These are phyloP conservation scores for Alaudala cheleensis DNA, from an alignment of 2,113 vertebrate species.

Conservation along the genomic window DNA sequence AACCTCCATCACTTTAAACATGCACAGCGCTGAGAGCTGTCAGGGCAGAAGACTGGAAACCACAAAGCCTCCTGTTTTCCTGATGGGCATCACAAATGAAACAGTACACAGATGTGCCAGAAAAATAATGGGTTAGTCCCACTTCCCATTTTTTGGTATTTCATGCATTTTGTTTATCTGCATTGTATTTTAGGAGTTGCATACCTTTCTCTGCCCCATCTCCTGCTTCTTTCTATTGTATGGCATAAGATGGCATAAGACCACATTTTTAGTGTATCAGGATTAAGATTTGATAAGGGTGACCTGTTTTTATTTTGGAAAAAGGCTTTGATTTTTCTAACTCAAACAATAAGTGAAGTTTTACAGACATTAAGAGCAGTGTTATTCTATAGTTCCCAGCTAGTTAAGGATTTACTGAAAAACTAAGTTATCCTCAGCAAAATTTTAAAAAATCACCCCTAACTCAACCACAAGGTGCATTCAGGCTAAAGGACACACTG, in stretches of 20 bases:
- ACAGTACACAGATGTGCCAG: background rate
- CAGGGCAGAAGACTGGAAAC: background rate
- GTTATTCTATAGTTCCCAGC: background rate
- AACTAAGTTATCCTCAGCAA: background rate
- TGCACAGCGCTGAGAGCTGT: background rate
- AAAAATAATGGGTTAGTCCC: background rate
- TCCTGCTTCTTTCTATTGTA: background rate
- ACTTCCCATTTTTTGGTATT: background rate
- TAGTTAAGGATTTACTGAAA: background rate
- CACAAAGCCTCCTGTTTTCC: background rate
- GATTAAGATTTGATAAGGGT: background rate
- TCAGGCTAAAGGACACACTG: conserved; percentile 37
- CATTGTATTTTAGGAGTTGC: background rate
- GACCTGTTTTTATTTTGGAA: background rate
- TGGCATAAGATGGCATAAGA: background rate
- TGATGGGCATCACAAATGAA: background rate
- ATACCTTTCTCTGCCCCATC: background rate
- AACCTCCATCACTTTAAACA: background rate
- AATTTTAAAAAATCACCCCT: background rate
- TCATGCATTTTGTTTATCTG: background rate
- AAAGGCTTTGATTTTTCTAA: background rate
- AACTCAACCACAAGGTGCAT: background rate
- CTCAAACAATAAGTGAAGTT: background rate
- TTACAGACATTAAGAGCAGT: background rate
- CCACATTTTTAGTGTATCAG: background rate